Conservation (phyloP, 2,797 vertebrate species). For the Pelobates cultripes region DNA sequence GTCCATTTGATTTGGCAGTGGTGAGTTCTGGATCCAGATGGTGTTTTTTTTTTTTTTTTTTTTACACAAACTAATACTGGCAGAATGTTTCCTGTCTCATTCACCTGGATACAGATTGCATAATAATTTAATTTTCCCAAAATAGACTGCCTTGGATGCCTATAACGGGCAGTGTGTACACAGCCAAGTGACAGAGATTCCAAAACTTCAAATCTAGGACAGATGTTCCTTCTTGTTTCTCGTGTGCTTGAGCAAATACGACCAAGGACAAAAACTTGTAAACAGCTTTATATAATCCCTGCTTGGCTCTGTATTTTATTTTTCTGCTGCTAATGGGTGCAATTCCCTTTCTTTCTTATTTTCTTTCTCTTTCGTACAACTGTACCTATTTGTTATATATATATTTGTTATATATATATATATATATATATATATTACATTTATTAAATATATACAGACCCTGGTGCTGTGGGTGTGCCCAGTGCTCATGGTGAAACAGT, state of each 20-base stretch:
- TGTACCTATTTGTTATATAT: background rate
- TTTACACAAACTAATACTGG: slow-evolving; percentile 2
- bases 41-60: background rate
- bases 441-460: too few species aligned
- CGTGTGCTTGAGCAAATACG: slow-evolving; percentile 49
- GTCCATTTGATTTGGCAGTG: background rate
- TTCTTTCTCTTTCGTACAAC: background rate
- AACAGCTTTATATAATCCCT: slow-evolving; percentile 42
- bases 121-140: background rate
- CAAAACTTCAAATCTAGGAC: slow-evolving; percentile 22
- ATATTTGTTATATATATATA: background rate
- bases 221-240: slow-evolving; percentile 31
- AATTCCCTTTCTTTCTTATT: background rate
- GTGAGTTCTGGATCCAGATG: slow-evolving; percentile 9
- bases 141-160: background rate
- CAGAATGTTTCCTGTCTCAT: background rate
- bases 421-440: too few species aligned
- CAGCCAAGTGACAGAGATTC: background rate
- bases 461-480: too few species aligned
- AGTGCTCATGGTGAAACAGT: too few species aligned
- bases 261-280: background rate
- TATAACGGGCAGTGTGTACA: background rate
- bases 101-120: slow-evolving; percentile 24
- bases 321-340: background rate
- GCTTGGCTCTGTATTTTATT: slow-evolving; percentile 6